Evolutionary conservation across 2,797 vertebrate species (phyloP), one percentile per base, ranked within the genome.

Genomic region (Sphenodon punctatus): DNA sequence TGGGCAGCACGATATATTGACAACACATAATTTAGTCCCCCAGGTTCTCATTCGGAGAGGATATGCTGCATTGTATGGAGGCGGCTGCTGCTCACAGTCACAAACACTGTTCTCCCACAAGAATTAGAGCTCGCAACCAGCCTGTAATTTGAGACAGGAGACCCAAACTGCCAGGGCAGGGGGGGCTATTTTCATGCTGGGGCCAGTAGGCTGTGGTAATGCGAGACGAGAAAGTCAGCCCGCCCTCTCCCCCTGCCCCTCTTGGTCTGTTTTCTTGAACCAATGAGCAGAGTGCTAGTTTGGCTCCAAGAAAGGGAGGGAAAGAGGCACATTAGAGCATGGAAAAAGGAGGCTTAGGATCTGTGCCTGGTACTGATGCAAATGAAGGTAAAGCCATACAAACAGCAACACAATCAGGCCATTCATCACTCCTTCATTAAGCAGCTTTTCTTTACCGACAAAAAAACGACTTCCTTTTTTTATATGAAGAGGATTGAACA

Each of bases 291-390:
- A 78, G 86, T 45, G 78, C 78, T 74, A 82, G 67, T 65, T 73
- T 78, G 80, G 76, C 72, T 80, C 91, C 30, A 23, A 45, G 4
- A 65, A 25, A 60, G 77, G 42, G 84, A 81, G 80, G 36, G 56
- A 86, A 86, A 90, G 90, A 94, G 89, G 86, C 91, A 88, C 87
- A 79, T 80, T 92, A 93, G 88, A 76, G 27, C 85, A 84, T 14
- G 22, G 85, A 80, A 82, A 70, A 91, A 93, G 80, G 71, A 91
- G 87, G 88, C 93, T 93, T 63, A 77, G 93, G 92, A 93, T 89
- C 92, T 67, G 94, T 87, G 95, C 95, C 95, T 96, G 95, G 96
- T 95, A 96, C 95, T 84, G 91, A 95, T 94, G 93, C 94, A 96
- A 96, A 96, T 96, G 92, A 94, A 95, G 94, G 95, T 92, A 93